Conservation (phyloP, 2,113 vertebrate species). For the Microtus pennsylvanicus region DNA sequence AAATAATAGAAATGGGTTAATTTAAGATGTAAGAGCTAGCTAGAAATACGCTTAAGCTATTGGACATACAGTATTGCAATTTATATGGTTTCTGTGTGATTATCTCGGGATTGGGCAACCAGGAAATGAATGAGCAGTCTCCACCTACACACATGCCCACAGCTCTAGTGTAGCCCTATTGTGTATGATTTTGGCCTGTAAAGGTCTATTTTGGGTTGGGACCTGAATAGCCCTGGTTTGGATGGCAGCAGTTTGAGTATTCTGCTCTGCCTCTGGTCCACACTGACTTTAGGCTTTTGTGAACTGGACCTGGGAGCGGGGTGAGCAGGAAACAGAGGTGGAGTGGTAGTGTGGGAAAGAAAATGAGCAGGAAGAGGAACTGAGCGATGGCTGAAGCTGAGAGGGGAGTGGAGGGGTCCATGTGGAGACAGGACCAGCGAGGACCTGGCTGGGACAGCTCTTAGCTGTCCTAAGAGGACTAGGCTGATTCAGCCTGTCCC, state of each 20-base stretch:
- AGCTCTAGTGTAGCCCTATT: not conserved
- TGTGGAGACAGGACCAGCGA: too few species aligned
- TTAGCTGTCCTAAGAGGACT: too few species aligned
- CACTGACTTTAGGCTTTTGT: not conserved
- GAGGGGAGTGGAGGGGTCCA: not conserved
- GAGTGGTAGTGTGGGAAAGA: not conserved
- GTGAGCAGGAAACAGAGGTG: not conserved
- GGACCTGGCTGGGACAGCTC: not conserved
- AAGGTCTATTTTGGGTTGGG: not conserved
- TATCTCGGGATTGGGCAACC: too few species aligned
- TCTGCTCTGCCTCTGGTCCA: not conserved
- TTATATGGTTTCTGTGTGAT: too few species aligned
- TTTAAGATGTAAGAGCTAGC: too few species aligned
- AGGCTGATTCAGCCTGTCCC: not conserved
- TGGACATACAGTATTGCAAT: too few species aligned
- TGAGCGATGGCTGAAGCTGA: not conserved
- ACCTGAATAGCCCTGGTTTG: not conserved
- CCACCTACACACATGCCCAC: not conserved
- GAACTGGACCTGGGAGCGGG: not conserved
- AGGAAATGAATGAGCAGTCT: too few species aligned
- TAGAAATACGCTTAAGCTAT: too few species aligned
- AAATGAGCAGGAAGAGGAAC: not conserved
- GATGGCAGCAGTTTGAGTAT: not conserved
- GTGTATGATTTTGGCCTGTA: not conserved
- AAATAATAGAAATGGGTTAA: too few species aligned